Evolutionary conservation across 2,888 invertebrate species (phyloP).

Genomic region (Rhamphomyia laevipes): DNA sequence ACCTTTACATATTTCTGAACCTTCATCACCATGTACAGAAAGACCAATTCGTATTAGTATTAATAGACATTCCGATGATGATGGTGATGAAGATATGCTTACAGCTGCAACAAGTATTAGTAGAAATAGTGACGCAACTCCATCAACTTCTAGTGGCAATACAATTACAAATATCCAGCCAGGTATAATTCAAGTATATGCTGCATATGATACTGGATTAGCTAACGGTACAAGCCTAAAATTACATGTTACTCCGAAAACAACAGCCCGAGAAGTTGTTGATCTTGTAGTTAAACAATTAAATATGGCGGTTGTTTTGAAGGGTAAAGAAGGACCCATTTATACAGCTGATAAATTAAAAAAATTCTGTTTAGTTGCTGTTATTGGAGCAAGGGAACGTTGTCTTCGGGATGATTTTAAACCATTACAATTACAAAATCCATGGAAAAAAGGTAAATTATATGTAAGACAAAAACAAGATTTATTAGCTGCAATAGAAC

Average conservation of each 20-base stretch:
- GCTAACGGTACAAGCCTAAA: slow-evolving; percentile 88
- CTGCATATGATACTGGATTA: slow-evolving; percentile 91
- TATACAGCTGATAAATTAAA: slow-evolving; percentile 71
- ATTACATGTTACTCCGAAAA: slow-evolving; percentile 83
- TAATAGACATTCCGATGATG: slow-evolving; percentile 12
- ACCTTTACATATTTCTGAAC: slow-evolving; percentile 21
- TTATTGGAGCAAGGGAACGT: slow-evolving; percentile 88
- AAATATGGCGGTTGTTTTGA: slow-evolving; percentile 82
- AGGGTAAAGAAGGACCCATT: slow-evolving; percentile 75
- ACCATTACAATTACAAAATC: slow-evolving; percentile 85
- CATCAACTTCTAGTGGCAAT: slow-evolving; percentile 15
- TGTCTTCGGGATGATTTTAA: slow-evolving; percentile 91
- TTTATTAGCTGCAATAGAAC: slow-evolving; percentile 75
- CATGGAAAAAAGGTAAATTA: slow-evolving; percentile 88
- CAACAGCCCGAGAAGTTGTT: slow-evolving; percentile 90
- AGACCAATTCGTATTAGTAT: slow-evolving; percentile 8
- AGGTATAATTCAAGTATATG: slow-evolving; percentile 66
- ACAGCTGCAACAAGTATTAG: slow-evolving; percentile 15
- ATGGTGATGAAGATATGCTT: slow-evolving; percentile 18
- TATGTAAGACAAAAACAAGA: slow-evolving; percentile 89
- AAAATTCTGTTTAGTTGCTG: slow-evolving; percentile 89
- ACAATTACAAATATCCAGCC: slow-evolving; percentile 16
- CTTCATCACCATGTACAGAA: slow-evolving; percentile 13
- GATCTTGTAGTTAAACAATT: slow-evolving; percentile 91
- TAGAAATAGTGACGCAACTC: slow-evolving; percentile 21